Evolutionary conservation across 2,797 vertebrate genomes (phyloP).

Genomic region (Agapornis canus): DNA sequence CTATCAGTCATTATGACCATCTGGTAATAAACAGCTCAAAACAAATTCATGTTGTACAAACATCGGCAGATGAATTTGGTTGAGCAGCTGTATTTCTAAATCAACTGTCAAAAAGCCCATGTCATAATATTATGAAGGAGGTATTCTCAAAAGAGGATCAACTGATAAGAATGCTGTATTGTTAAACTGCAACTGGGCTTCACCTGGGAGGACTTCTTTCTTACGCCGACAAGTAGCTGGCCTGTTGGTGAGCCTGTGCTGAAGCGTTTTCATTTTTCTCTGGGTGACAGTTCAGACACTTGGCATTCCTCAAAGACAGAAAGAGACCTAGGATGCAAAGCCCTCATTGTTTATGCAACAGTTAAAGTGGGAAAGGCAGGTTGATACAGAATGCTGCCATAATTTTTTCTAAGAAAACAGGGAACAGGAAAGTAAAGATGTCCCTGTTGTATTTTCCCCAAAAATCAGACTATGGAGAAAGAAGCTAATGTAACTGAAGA

Average conservation of each 20-base stretch:
- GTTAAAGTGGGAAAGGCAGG: background rate
- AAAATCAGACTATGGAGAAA: background rate
- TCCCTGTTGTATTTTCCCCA: background rate
- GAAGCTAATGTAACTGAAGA: background rate
- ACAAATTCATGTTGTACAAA: constrained; percentile 47
- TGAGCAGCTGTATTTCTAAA: constrained; percentile 24
- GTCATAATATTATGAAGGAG: background rate
- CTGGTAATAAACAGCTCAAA: constrained; percentile 5
- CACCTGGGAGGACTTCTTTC: background rate
- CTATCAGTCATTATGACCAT: constrained; percentile 1
- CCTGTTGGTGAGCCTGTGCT: background rate
- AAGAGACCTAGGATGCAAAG: background rate
- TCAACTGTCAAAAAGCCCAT: constrained; percentile 1
- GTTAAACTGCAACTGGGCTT: background rate
- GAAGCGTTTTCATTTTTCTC: background rate
- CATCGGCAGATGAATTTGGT: background rate
- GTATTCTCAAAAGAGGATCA: background rate
- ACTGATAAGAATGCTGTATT: background rate
- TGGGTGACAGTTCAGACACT: background rate
- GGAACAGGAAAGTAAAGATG: background rate
- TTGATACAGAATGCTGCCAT: background rate
- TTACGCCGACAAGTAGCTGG: background rate
- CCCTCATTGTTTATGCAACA: background rate
- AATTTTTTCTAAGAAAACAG: background rate
- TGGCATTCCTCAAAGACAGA: background rate